These are phyloP conservation scores for Drosophila lini DNA, from an alignment of 1,140 invertebrate species.

Conservation along the genomic window DNA sequence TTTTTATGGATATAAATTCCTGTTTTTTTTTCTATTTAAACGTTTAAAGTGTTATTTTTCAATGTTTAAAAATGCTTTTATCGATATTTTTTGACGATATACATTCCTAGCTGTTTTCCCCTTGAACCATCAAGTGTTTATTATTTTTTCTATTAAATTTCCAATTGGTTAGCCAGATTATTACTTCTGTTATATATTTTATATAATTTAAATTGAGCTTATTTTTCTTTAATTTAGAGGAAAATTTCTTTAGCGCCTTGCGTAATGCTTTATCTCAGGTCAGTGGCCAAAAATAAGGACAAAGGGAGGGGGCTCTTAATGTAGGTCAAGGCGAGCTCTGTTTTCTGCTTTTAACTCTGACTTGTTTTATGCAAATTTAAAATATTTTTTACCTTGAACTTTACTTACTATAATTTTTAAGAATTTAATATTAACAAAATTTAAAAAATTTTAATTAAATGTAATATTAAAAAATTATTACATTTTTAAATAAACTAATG, in stretches of 20 bases:
- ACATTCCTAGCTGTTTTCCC: not conserved
- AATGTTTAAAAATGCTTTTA: no score
- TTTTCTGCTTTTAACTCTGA: not conserved
- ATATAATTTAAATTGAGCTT: not conserved
- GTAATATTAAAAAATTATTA: no score
- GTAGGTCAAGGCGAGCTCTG: constrained; percentile 6
- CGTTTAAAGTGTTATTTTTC: no score
- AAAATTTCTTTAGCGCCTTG: not conserved
- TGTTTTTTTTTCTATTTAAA: no score
- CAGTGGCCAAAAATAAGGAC: constrained; percentile 9
- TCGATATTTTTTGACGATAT: no score
- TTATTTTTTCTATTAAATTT: not conserved
- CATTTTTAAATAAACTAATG: not conserved
- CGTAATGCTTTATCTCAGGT: constrained; percentile 1
- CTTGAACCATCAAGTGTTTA: not conserved
- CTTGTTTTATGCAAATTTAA: not conserved
- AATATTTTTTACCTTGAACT: not conserved
- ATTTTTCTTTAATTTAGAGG: not conserved
- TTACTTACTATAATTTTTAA: not conserved
- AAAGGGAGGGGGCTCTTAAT: not conserved
- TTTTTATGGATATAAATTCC: no score
- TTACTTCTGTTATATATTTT: not conserved
- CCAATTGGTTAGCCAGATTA: no score
- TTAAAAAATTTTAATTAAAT: no score
- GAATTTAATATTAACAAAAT: no score